A percentile compares a stretch with the other conserved stretches of the same genome.
These are phyloP conservation scores for Tricholauxania praeusta DNA, from an alignment of 2,888 invertebrate genomes.

Conservation along the genomic window DNA sequence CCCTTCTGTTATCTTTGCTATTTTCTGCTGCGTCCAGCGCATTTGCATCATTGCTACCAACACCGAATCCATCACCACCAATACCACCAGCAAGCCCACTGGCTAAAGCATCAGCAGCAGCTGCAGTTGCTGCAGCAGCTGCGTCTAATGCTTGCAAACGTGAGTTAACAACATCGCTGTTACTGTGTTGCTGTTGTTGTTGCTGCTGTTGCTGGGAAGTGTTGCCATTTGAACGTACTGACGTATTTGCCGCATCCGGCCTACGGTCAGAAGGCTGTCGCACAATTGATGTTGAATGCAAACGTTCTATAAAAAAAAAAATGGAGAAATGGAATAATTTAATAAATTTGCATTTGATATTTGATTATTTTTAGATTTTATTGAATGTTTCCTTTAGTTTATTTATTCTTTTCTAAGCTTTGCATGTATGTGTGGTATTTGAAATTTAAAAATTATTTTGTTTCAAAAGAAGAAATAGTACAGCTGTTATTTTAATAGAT, in stretches of 20 bases:
- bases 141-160: constrained; percentile 47
- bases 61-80: constrained; percentile 44
- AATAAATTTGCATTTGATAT: not conserved
- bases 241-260: constrained; percentile 63
- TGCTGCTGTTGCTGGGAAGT: constrained; percentile 52
- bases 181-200: constrained; percentile 48
- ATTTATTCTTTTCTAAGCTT: too few species aligned
- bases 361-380: not conserved
- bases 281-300: constrained; percentile 64
- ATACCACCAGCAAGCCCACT: constrained; percentile 33
- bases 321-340: constrained; percentile 19
- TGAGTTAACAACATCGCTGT: constrained; percentile 42
- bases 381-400: not conserved
- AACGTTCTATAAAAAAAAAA: constrained; percentile 59
- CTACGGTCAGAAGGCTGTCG: constrained; percentile 67
- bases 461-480: not conserved
- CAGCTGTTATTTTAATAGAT: too few species aligned
- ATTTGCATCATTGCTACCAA: constrained; percentile 55
- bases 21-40: constrained; percentile 61
- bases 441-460: not conserved
- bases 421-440: not conserved
- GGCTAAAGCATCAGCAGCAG: constrained; percentile 25
- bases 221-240: constrained; percentile 61
- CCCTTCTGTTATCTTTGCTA: constrained; percentile 56
- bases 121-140: constrained; percentile 3